Conservation (phyloP, 2,888 invertebrate species). For the Andrena bicolor region DNA sequence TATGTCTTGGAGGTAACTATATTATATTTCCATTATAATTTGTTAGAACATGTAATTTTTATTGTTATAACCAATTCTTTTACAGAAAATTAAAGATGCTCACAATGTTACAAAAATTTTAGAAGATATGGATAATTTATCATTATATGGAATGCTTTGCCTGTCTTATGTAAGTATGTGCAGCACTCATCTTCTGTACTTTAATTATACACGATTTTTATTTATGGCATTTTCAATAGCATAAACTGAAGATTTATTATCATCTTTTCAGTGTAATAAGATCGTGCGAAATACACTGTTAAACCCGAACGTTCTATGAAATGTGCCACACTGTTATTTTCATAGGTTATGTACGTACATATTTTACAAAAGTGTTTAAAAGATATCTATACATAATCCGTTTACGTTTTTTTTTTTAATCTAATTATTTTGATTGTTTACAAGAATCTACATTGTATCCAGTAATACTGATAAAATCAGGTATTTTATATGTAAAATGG, state of each 20-base stretch:
- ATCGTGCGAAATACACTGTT: slow-evolving; percentile 52
- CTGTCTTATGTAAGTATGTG: slow-evolving; percentile 69
- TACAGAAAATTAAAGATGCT: slow-evolving; percentile 65
- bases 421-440: neutral
- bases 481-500: slow-evolving; percentile 7
- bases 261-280: slow-evolving; percentile 67
- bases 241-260: slow-evolving; percentile 18
- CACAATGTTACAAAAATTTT: slow-evolving; percentile 58
- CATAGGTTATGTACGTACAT: neutral
- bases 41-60: neutral
- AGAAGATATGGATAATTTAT: slow-evolving; percentile 67
- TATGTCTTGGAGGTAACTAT: slow-evolving; percentile 71
- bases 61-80: slow-evolving; percentile 36
- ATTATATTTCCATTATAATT: slow-evolving; percentile 4
- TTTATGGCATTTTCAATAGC: too few relatives aligned
- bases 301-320: neutral
- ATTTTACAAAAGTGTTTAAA: slow-evolving; percentile 15
- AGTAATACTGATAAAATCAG: neutral
- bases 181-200: neutral
- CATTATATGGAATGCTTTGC: slow-evolving; percentile 73
- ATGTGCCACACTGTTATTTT: slow-evolving; percentile 9
- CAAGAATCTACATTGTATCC: neutral
- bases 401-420: neutral
- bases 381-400: neutral
- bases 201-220: slow-evolving; percentile 4